A percentile compares a stretch with the other conserved stretches of the same genome.
phyloP scores from a whole-genome alignment of 2,888 invertebrate genomes.

The Clistopyga incitator region DNA sequence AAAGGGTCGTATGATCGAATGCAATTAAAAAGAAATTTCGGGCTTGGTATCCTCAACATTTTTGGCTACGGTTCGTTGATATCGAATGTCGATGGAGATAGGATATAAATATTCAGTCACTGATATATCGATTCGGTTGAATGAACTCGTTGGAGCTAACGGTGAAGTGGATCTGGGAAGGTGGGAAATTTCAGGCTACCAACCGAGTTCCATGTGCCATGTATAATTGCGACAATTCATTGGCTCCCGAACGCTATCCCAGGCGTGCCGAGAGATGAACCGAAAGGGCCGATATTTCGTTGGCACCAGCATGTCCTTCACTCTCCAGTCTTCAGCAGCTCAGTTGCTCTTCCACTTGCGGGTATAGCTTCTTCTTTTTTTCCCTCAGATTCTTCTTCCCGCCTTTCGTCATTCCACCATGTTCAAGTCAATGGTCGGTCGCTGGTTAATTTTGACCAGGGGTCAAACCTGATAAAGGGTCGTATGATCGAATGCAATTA shows the following conservation, averaged over 20 bases:
- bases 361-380: not conserved
- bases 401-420: not conserved
- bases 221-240: not conserved
- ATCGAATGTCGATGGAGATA: not conserved
- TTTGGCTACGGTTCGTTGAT: too few species aligned
- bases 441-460: too few species aligned
- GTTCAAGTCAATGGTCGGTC: too few species aligned
- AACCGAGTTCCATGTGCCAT: not conserved
- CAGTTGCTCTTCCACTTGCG: not conserved
- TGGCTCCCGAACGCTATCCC: slow-evolving; percentile 4
- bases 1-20: not conserved
- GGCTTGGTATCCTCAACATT: not conserved
- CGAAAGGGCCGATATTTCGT: slow-evolving; percentile 57
- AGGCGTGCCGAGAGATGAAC: slow-evolving; percentile 30
- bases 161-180: not conserved
- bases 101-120: not conserved
- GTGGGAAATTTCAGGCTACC: not conserved
- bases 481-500: not conserved
- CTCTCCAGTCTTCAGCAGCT: slow-evolving; percentile 14
- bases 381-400: slow-evolving; percentile 14
- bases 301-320: slow-evolving; percentile 51
- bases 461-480: too few species aligned
- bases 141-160: not conserved
- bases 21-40: not conserved
- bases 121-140: slow-evolving; percentile 2